A percentile compares a stretch with the other conserved stretches of the same genome.
Evolutionary conservation across 2,888 invertebrate genomes (phyloP).

Genomic region (Holacanthella duospinosa): DNA sequence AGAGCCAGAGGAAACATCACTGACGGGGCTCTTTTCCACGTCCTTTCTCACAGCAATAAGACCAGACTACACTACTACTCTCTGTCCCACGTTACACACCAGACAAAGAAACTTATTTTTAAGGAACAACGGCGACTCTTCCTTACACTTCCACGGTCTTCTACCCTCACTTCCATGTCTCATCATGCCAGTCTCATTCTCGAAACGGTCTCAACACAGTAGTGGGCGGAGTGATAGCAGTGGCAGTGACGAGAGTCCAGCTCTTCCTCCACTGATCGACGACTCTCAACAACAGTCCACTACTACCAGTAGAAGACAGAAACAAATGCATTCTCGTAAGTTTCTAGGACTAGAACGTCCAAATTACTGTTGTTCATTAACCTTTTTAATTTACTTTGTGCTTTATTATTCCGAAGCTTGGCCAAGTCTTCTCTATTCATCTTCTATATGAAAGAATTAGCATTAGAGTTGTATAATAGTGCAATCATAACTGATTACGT

Average conservation of each 20-base stretch:
- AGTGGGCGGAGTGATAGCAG: background rate
- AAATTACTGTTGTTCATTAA: background rate
- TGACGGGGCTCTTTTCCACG: background rate
- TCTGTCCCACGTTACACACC: background rate
- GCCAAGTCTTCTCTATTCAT: too few species aligned
- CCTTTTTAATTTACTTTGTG: background rate
- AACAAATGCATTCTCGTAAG: background rate
- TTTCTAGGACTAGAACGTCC: background rate
- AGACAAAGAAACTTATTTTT: background rate
- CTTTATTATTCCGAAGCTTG: too few species aligned
- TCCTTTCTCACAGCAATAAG: background rate
- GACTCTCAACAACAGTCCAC: background rate
- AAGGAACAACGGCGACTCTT: too few species aligned
- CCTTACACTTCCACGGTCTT: too few species aligned
- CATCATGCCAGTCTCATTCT: background rate
- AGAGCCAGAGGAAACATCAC: too few species aligned
- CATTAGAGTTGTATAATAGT: too few species aligned
- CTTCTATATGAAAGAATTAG: too few species aligned
- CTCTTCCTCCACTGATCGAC: background rate
- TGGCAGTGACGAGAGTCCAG: background rate
- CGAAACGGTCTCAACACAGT: background rate
- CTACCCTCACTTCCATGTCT: background rate
- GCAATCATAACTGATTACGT: too few species aligned
- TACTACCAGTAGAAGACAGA: background rate
- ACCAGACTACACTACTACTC: background rate